Base-by-base conservation (phyloP, 2,888 invertebrate genomes). In the Sarcophaga caerulescens region DNA sequence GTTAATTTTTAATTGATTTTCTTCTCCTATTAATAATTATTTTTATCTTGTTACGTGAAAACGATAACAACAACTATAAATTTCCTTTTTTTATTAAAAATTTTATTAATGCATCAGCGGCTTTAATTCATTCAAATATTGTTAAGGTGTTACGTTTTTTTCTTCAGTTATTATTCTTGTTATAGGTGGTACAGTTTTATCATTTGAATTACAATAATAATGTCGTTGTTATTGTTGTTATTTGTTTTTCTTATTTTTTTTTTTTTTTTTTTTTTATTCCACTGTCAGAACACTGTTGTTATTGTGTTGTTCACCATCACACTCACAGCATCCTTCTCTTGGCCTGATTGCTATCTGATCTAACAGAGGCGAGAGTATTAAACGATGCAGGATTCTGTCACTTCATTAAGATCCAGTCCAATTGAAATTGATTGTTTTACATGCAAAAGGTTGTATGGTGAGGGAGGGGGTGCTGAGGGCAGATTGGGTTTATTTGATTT, bases 21-120 rank as follows among this genome's bases (percentile, higher is more conserved):
- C 14, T 17, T 17, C 57, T 14, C 4, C 57, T 57, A 1, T 57
- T n/a, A 57, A 57, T n/a, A 6, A 57, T 57, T 57, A 17, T 57
- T 57, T 17, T 17, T 57, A 57, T 57, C 6, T 14, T 57, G n/a
- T 0, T 57, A 8, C 8, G 10, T 35, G 35, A 35, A 35, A 35
- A 35, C 35, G 10, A 35, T 35, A 35, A 35, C 35, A 35, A 14
- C 5, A 52, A 52, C 12, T 4, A 52, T 4, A 47, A 14, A 52
- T 52, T 52, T 52, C 17, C 1, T 52, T 52, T 14, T 12, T 47
- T 47, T 47, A 14, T 52, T 52, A 35, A 35, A 35, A 10, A 1
- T 52, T 75, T 71, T 65, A 12, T 71, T 44, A 52, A 73, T 73
- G 77, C 78, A 83, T 83, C 77, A 83, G 21, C 78, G 83, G 23